These are phyloP conservation scores for Urocynchramus pylzowi DNA, from an alignment of 2,113 vertebrate genomes.

Conservation along the genomic window DNA sequence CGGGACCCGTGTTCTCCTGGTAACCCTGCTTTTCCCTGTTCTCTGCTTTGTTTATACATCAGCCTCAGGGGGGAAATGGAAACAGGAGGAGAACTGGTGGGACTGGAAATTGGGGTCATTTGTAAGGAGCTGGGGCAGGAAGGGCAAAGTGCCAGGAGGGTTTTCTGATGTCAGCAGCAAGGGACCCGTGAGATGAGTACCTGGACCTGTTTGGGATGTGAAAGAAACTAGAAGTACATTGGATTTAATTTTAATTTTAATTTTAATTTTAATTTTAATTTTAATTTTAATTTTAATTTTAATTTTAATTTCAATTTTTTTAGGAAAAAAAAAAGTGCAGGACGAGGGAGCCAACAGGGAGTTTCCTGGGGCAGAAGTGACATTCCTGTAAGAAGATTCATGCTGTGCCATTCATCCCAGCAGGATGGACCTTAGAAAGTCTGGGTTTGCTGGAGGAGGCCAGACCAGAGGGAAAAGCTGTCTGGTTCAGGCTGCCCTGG, in stretches of 20 bases:
- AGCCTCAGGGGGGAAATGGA: background rate
- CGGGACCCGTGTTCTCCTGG: background rate
- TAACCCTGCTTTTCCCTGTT: background rate
- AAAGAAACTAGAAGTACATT: background rate
- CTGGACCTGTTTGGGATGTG: background rate
- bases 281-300: background rate
- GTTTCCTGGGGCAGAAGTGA: background rate
- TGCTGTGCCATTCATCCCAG: rapidly evolving
- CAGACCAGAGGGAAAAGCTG: background rate
- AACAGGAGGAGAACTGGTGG: background rate
- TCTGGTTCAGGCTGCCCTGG: background rate
- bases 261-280: background rate
- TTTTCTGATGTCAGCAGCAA: background rate
- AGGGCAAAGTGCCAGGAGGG: background rate
- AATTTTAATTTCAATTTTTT: background rate
- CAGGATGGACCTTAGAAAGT: background rate
- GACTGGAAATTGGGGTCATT: background rate
- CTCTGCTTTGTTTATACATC: background rate
- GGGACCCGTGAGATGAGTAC: background rate
- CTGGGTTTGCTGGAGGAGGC: background rate
- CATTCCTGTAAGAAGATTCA: background rate
- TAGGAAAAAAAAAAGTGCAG: background rate
- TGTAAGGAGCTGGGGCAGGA: background rate
- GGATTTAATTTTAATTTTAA: background rate
- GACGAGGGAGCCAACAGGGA: rapidly evolving